A percentile compares a stretch with the other conserved stretches of the same genome.
phyloP scores from a whole-genome alignment of 2,797 vertebrate species.

The Anabas testudineus region DNA sequence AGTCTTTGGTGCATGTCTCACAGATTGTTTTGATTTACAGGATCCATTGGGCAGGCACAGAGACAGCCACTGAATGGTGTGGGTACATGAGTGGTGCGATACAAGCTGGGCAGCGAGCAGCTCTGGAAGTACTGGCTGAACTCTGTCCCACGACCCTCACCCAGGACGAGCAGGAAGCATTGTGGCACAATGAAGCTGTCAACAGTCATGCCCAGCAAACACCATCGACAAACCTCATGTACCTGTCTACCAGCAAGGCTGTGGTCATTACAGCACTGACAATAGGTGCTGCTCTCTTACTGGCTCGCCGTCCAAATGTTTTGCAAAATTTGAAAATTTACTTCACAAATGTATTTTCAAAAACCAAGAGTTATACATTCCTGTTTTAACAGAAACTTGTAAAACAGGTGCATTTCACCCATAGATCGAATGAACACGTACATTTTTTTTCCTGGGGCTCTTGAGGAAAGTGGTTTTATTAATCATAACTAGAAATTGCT shows the following conservation, averaged over 20 bases:
- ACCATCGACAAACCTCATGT: background rate
- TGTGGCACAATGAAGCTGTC: background rate
- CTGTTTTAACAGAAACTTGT: background rate
- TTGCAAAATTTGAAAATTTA: slow-evolving; percentile 32
- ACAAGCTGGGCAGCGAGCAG: slow-evolving; percentile 81
- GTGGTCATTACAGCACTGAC: slow-evolving; percentile 45
- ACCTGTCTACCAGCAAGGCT: slow-evolving; percentile 11
- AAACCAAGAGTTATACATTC: background rate
- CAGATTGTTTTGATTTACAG: slow-evolving; percentile 56
- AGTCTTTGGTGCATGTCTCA: background rate
- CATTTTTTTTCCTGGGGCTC: background rate
- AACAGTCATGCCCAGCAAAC: slow-evolving; percentile 9
- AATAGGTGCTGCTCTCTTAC: slow-evolving; percentile 56
- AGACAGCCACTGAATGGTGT: slow-evolving; percentile 84
- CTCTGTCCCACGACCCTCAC: slow-evolving; percentile 70
- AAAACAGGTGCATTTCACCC: background rate
- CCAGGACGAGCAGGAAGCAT: slow-evolving; percentile 63
- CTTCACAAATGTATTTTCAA: slow-evolving; percentile 28
- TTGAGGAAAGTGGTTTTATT: background rate
- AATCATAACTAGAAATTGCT: background rate
- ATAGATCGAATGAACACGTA: background rate
- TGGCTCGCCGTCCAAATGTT: slow-evolving; percentile 41
- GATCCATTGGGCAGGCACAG: slow-evolving; percentile 85
- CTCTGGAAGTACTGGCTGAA: slow-evolving; percentile 79
- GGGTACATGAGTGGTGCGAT: slow-evolving; percentile 84